Evolutionary conservation across 1,140 invertebrate species (phyloP).

Genomic region (Drosophila willistoni): DNA sequence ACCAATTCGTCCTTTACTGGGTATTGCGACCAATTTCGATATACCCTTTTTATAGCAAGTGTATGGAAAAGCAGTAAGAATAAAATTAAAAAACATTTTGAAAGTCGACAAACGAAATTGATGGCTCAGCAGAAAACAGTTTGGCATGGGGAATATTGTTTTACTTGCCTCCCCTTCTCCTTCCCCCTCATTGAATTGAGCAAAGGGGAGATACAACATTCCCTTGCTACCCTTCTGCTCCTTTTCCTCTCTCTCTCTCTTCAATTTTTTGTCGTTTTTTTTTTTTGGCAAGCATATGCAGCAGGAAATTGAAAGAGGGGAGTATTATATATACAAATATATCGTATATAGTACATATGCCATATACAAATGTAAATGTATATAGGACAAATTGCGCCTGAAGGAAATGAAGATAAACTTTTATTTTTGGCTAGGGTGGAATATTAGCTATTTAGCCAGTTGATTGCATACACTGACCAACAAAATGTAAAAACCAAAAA

Average conservation of each 20-base stretch:
- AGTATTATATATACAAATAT: neutral
- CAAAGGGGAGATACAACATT: slow-evolving; percentile 1
- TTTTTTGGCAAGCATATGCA: slow-evolving; percentile 47
- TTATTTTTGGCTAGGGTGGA: slow-evolving; percentile 11
- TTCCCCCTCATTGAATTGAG: neutral
- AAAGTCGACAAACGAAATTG: slow-evolving; percentile 46
- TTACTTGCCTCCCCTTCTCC: slow-evolving; percentile 35
- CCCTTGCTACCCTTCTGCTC: neutral
- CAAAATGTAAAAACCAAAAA: neutral
- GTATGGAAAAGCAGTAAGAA: slow-evolving; percentile 16
- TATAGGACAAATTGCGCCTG: slow-evolving; percentile 19
- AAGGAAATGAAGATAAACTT: slow-evolving; percentile 19
- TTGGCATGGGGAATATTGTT: slow-evolving; percentile 34
- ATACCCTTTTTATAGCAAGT: slow-evolving; percentile 10
- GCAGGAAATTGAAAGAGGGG: slow-evolving; percentile 44
- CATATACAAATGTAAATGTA: slow-evolving; percentile 2
- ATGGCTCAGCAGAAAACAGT: slow-evolving; percentile 33
- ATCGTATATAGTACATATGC: too few species aligned
- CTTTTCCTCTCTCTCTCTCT: too few species aligned
- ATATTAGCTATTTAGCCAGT: slow-evolving; percentile 7
- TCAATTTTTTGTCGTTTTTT: neutral
- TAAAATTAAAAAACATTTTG: slow-evolving; percentile 13
- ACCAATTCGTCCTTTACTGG: too few species aligned
- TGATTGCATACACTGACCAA: neutral
- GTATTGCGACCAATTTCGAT: neutral